A percentile compares a stretch with the other conserved stretches of the same genome.
Conservation (phyloP, 2,797 vertebrate genomes). For the Takifugu rubripes region DNA sequence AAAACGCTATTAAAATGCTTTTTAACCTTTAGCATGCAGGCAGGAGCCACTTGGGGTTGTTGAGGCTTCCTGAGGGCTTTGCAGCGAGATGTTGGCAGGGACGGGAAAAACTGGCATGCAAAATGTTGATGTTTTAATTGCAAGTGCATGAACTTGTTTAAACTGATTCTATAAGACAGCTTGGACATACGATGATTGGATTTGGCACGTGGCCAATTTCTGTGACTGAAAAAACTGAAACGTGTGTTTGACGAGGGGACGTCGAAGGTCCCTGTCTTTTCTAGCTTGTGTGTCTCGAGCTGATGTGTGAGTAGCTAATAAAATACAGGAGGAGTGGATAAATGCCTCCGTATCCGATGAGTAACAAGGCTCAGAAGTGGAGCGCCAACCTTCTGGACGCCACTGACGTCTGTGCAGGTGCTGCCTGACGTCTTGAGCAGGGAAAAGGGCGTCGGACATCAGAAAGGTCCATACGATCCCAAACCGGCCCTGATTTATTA, state of each 20-base stretch:
- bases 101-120: not conserved
- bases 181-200: constrained; percentile 2
- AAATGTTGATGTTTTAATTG: not conserved
- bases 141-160: constrained; percentile 1
- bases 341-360: not conserved
- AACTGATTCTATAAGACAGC: constrained; percentile 3
- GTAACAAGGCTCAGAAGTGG: not conserved
- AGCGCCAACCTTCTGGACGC: not conserved
- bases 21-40: not conserved
- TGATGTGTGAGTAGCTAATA: constrained; percentile 6
- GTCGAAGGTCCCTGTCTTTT: constrained; percentile 5
- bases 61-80: not conserved
- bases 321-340: not conserved
- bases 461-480: constrained; percentile 28
- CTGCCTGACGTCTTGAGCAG: constrained; percentile 18
- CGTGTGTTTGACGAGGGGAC: not conserved
- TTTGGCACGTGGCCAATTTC: not conserved
- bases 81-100: not conserved
- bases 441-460: constrained; percentile 8
- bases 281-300: constrained; percentile 17
- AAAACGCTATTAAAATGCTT: not conserved
- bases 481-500: constrained; percentile 48
- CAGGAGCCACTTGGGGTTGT: not conserved
- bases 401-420: constrained; percentile 26
- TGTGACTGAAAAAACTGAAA: not conserved